Evolutionary conservation across 2,888 invertebrate species (phyloP), one percentile per base, ranked within the genome.

Genomic region (Scaptomyza flava): DNA sequence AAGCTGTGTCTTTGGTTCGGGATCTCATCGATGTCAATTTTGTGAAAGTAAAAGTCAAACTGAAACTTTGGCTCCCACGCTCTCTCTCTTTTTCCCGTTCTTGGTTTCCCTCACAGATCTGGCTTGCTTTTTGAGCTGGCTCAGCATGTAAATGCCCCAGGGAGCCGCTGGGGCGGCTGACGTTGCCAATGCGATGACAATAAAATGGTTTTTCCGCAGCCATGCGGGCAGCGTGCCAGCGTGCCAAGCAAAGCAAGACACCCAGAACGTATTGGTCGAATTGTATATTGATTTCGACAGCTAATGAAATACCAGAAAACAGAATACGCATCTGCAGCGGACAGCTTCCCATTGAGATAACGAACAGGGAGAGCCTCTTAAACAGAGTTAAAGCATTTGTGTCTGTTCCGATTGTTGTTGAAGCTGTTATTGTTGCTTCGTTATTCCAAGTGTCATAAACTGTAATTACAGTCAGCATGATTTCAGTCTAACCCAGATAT

Each of bases 281-380:
- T 47, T 64, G 70, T 64, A 57, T 66, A 72, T 74, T 71, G 70
- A 77, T 69, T 70, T 70, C 70, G 77, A 76, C 76, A 76, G 77
- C 77, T 77, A 77, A 73, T 70, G 76, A 73, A 76, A 76, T 72
- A 62, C 41, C 56, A 47, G 58, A 58, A 65, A 58, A 53, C 59
- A 50, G 52, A 48, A 60, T 42, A 58, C 46, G 53, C 47, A 45
- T 57, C 47, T 60, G 59, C 72, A 56, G 17, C 17, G 43, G 27
- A 20, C 46, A 47, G 30, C 36, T 71, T 41, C 53, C 67, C 11
- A 54, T 50, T 34, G 68, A 53, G 53, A 30, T 53, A 42, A 8
- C 36, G 3, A 14, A 38, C 6, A 36, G n/a, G n/a, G n/a, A 36
- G n/a, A 8, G 9, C n/a, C 9, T 23, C 23, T 23, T 20, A 20